phyloP scores from a whole-genome alignment of 1,140 invertebrate species.

The Melanaphis sacchari region DNA sequence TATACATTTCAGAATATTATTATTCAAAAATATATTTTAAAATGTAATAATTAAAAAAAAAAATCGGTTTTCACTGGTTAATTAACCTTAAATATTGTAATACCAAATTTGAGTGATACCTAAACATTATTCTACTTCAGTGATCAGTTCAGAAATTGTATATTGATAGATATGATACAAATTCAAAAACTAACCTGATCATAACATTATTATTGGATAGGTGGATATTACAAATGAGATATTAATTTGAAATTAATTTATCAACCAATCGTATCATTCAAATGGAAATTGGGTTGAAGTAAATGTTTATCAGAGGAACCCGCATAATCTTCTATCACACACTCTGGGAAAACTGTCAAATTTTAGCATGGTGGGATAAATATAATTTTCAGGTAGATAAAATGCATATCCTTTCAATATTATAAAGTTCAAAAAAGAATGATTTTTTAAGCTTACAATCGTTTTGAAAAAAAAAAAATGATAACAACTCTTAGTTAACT shows the following conservation, averaged over 20 bases:
- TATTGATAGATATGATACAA: too few species aligned
- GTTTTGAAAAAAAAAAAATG: too few species aligned
- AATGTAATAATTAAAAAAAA: too few species aligned
- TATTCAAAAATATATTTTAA: neutral
- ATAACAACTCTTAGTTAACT: too few species aligned
- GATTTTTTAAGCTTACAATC: too few species aligned
- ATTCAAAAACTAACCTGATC: neutral
- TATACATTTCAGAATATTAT: too few species aligned
- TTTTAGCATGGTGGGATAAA: neutral
- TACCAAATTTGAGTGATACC: too few species aligned
- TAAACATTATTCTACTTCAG: too few species aligned
- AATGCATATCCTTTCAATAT: accelerated
- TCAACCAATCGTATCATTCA: neutral
- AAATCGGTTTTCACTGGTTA: too few species aligned
- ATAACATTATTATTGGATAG: neutral
- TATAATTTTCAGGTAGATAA: neutral
- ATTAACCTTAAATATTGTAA: too few species aligned
- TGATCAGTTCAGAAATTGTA: too few species aligned
- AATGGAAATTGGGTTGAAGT: neutral
- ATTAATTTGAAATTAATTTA: neutral
- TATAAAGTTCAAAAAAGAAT: too few species aligned
- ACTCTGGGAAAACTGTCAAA: neutral
- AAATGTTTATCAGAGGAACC: neutral
- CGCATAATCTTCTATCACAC: neutral
- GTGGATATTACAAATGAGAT: neutral